Evolutionary conservation across 92 coral and sea anemone genomes (phyloP), one percentile per base, ranked within the genome.

Genomic region (Chrysogorgia sp.): DNA sequence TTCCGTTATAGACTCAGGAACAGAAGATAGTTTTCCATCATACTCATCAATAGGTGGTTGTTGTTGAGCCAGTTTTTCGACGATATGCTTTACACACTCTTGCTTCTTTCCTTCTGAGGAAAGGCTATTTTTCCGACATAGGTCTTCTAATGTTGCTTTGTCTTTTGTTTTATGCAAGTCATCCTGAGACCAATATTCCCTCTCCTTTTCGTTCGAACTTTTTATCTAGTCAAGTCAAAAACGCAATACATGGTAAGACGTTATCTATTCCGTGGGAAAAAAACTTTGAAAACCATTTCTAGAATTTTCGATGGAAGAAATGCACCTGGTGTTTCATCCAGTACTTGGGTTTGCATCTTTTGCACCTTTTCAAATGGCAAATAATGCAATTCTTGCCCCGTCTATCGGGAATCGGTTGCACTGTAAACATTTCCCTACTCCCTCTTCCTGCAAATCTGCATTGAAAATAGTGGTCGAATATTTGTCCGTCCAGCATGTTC

Each of bases 161-260:
- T 50, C 23, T 9, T 88, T 84, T 25, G 34, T 50, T 48, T 63
- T 40, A 58, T 88, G 67, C 7, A 86, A 57, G 22, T 33, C 48
- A 58, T 82, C 80, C 53, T 86, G 90, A 12, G 83, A 80, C 91
- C 88, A 88, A 63, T 84, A 88, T 57, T 84, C 78, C 58, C 82
- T 57, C 21, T 72, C 82, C 62, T 19, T 34, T 32, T 50, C 61
- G n/a, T 60, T 40, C 43, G 55, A 63, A 77, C 32, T 35, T 26
- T 34, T 63, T 57, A 15, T 61, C 58, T 9, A 63, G 49, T 37
- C 86, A 82, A 53, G 72, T 28, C 7, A 82, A 24, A 2, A 82
- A 60, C 0, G 81, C 58, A 23, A 71, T 59, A 30, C 35, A 30
- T 10, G 74, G 53, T 0, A 60, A 1, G 8, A 60, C 15, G 41